These are phyloP conservation scores for Agrenia bidenticulata DNA, from an alignment of 2,888 invertebrate genomes.

Conservation along the genomic window DNA sequence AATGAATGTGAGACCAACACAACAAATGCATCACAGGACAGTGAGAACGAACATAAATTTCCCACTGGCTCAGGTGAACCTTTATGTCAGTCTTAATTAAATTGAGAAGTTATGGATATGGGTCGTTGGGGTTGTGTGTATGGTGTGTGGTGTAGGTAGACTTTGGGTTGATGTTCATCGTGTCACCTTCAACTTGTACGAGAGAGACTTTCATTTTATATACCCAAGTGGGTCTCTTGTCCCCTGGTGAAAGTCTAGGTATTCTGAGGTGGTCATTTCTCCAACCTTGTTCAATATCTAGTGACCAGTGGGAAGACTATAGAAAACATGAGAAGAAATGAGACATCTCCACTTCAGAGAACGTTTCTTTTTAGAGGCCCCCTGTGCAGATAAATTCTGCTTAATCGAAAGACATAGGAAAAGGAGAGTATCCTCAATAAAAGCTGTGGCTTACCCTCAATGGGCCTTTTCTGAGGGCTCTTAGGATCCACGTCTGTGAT, in stretches of 20 bases:
- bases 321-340: slow-evolving; percentile 24
- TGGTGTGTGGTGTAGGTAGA: no score
- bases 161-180: neutral
- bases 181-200: slow-evolving; percentile 21
- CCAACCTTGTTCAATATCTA: neutral
- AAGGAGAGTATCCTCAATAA: slow-evolving; percentile 49
- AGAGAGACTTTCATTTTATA: neutral
- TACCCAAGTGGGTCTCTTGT: no score
- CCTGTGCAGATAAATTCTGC: slow-evolving; percentile 53
- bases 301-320: neutral
- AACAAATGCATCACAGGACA: slow-evolving; percentile 87
- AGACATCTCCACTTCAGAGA: slow-evolving; percentile 36
- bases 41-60: slow-evolving; percentile 97
- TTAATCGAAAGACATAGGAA: slow-evolving; percentile 53
- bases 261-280: neutral
- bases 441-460: slow-evolving; percentile 45
- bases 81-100: slow-evolving; percentile 39
- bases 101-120: slow-evolving; percentile 30
- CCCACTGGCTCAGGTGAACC: slow-evolving; percentile 54
- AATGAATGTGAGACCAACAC: slow-evolving; percentile 90
- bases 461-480: slow-evolving; percentile 25
- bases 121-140: neutral
- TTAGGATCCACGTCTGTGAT: slow-evolving; percentile 13
- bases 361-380: slow-evolving; percentile 52
- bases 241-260: neutral